phyloP scores from a whole-genome alignment of 2,113 vertebrate genomes.

The Cryptotis parvus region DNA sequence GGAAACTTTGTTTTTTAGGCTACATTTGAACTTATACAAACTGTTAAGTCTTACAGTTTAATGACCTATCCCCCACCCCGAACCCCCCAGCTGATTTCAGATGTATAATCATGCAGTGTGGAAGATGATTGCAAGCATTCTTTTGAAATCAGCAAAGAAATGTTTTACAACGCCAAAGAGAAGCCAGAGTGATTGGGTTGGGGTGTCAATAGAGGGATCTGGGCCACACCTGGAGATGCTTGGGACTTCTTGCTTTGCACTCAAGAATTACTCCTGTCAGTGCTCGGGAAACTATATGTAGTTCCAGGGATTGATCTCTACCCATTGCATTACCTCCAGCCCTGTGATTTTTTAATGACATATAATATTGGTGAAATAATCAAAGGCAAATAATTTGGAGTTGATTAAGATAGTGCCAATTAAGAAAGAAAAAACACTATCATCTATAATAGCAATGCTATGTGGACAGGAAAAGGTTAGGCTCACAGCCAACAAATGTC shows the following conservation, averaged over 20 bases:
- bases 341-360: not conserved
- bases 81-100: no score
- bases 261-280: no score
- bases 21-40: conserved; percentile 10
- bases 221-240: no score
- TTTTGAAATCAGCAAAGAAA: conserved; percentile 21
- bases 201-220: no score
- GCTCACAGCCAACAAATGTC: not conserved
- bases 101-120: not conserved
- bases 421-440: conserved; percentile 26
- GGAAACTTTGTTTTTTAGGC: not conserved
- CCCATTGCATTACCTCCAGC: no score
- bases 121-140: conserved; percentile 13
- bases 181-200: conserved; percentile 10
- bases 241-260: no score
- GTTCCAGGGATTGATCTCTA: no score
- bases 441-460: not conserved
- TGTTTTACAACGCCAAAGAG: conserved; percentile 41
- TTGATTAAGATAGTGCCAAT: conserved; percentile 24
- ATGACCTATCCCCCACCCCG: not conserved
- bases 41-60: not conserved
- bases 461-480: not conserved
- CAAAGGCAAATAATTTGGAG: not conserved
- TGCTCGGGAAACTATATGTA: no score
- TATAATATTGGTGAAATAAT: not conserved